Evolutionary conservation across 2,888 invertebrate genomes (phyloP).

Genomic region (Iselma pallidipennis): DNA sequence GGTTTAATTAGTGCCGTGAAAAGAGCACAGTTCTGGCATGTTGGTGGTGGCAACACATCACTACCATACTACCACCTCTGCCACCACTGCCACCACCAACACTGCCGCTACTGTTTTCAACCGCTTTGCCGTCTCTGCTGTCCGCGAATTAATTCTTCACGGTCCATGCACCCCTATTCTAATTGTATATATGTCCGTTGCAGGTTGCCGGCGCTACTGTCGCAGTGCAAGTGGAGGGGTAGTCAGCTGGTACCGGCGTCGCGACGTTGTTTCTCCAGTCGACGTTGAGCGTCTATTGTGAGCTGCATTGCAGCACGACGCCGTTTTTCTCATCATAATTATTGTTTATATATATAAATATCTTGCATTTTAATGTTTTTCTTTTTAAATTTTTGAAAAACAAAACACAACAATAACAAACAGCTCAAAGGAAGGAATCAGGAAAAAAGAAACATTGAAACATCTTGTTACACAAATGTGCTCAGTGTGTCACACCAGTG

Average conservation of each 20-base stretch:
- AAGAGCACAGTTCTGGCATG: not conserved
- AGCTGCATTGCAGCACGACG: conserved; percentile 20
- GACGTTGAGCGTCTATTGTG: conserved; percentile 59
- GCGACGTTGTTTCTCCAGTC: conserved; percentile 61
- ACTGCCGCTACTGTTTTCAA: not conserved
- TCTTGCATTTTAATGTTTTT: not conserved
- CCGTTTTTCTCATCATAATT: conserved; percentile 15
- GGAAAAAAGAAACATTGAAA: not conserved
- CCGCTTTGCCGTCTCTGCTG: conserved; percentile 24
- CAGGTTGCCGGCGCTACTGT: conserved; percentile 54
- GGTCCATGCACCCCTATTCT: conserved; percentile 38
- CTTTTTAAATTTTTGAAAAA: no score
- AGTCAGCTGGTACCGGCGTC: conserved; percentile 58
- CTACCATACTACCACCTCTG: conserved; percentile 7
- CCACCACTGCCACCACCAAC: not conserved
- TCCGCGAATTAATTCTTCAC: conserved; percentile 46
- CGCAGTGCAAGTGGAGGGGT: conserved; percentile 46
- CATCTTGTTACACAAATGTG: not conserved
- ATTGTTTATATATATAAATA: not conserved
- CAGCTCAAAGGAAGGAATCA: not conserved
- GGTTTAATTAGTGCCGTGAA: conserved; percentile 12
- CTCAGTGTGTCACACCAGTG: conserved; percentile 26
- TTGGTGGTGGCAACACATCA: conserved; percentile 17
- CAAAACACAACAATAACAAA: no score
- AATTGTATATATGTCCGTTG: conserved; percentile 51